Base-by-base conservation (phyloP, 2,888 invertebrate species). In the Cantharis rufa region DNA sequence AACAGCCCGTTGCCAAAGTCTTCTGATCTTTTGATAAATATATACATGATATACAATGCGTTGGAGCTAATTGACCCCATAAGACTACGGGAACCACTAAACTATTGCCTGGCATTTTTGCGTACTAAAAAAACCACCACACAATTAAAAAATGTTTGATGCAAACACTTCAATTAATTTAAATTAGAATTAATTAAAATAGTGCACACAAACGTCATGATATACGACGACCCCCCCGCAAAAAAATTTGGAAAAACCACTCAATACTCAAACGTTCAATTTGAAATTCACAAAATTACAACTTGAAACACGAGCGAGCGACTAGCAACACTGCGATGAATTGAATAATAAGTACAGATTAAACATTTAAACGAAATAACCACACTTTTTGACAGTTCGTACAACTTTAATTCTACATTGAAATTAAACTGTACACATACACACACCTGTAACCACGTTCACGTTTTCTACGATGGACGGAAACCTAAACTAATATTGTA, bases 21-120 rank as follows among this genome's bases (percentile, higher is more conserved):
- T 93, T 94, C 87, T 97, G 96, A 89, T 98, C 98, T 78, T 94
- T 92, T 16, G 98, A 97, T 73, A 98, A 90, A 86, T 96, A 95
- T 77, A 99, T 93, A 76, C 97, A 95, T 0, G 98, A 98, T 82
- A 99, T 96, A 86, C 98, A 98, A 89, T 99, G 98, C 2, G 98
- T 97, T 0, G 99, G 99, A 2, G 99, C 96, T 85, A 95, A 92
- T 84, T 95, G 95, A 28, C 99, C 99, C 99, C 99, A 99, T 74
- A 99, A 90, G 78, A 99, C 97, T 78, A 99, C 95, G 0, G 99
- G 99, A 71, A 99, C 97, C 76, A 99, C 97, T 81, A 99, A 91
- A 89, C 95, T 96, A 78, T 95, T 95, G 82, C 95, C 95, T 71
- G 94, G 94, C 91, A 95, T 94, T 88, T 80, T 84, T 72, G 27